phyloP scores from a whole-genome alignment of 2,797 vertebrate genomes.

The Poliocrania exsul region DNA sequence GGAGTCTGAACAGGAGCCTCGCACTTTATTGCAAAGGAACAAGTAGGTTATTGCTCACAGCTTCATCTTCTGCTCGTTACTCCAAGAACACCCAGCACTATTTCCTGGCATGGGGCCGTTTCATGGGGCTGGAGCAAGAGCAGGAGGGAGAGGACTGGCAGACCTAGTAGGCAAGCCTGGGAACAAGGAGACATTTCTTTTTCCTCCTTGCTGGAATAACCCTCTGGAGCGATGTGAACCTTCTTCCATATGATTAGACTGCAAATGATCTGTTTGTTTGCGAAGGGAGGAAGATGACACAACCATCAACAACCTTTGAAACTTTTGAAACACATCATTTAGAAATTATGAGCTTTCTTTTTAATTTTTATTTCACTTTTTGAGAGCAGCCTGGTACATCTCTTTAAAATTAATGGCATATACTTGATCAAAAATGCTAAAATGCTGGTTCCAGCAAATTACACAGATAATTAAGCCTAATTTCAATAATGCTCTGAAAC shows the following conservation, averaged over 20 bases:
- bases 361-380: background rate
- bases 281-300: background rate
- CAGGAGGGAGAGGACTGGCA: background rate
- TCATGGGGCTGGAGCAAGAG: background rate
- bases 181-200: background rate
- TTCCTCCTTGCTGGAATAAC: background rate
- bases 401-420: constrained; percentile 73
- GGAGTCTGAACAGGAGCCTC: background rate
- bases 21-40: background rate
- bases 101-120: background rate
- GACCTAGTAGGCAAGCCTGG: background rate
- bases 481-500: constrained; percentile 76
- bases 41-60: background rate
- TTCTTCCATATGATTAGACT: background rate
- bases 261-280: background rate
- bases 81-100: background rate
- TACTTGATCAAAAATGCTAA: constrained; percentile 77
- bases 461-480: constrained; percentile 80
- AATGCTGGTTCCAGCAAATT: constrained; percentile 76
- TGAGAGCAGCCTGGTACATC: constrained; percentile 53
- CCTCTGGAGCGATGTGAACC: background rate
- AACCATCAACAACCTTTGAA: background rate
- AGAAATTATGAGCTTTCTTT: background rate
- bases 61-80: background rate
- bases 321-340: background rate